phyloP scores from a whole-genome alignment of 2,888 invertebrate species.

The Monopis laevigella region DNA sequence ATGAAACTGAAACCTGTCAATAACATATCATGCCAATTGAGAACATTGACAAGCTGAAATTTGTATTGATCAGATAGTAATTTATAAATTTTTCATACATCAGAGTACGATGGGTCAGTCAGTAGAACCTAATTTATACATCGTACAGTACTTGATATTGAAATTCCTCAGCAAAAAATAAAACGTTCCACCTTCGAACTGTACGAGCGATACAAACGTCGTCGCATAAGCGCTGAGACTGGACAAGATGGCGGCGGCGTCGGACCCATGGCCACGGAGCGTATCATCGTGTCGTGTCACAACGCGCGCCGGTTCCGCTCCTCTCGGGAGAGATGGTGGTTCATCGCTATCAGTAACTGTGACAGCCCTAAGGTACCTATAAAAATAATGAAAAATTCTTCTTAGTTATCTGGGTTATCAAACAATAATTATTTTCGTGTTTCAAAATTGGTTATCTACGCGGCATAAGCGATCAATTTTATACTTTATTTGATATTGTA shows the following conservation, averaged over 20 bases:
- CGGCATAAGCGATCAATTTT: no score
- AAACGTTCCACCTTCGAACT: constrained; percentile 46
- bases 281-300: constrained; percentile 66
- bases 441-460: no score
- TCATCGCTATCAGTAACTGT: constrained; percentile 86
- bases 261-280: constrained; percentile 27
- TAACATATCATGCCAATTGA: no score
- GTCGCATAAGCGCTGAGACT: constrained; percentile 35
- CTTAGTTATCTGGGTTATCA: not conserved
- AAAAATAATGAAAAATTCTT: not conserved
- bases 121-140: no score
- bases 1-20: no score
- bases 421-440: not conserved
- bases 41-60: no score
- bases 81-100: no score
- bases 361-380: constrained; percentile 66
- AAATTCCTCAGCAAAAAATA: constrained; percentile 44
- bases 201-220: constrained; percentile 37
- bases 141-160: no score
- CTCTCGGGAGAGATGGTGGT: constrained; percentile 93
- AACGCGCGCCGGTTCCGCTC: constrained; percentile 79
- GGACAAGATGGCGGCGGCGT: constrained; percentile 10
- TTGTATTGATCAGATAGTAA: no score
- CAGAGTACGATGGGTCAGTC: no score
- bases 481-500: no score